Percentiles rank a stretch among this genome's conserved stretches.
These are phyloP conservation scores for Grapholita molesta DNA, from an alignment of 1,140 invertebrate genomes.

Conservation along the genomic window DNA sequence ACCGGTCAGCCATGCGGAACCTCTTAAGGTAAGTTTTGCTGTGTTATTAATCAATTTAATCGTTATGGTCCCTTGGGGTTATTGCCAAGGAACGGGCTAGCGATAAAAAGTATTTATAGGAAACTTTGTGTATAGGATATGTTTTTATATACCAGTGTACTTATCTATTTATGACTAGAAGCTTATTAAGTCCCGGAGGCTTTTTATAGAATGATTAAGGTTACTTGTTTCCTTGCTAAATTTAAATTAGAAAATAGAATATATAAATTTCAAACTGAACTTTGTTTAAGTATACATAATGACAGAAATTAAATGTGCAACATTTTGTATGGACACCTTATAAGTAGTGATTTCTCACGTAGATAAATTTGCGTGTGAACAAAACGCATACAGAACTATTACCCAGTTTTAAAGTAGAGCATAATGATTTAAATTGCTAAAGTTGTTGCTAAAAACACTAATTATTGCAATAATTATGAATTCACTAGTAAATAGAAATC, in stretches of 20 bases:
- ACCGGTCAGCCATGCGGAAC: slow-evolving; percentile 58
- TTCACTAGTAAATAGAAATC: neutral
- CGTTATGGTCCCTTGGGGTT: slow-evolving; percentile 28
- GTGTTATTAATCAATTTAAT: slow-evolving; percentile 14
- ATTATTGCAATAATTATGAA: neutral
- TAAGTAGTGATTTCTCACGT: neutral
- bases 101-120: slow-evolving; percentile 5
- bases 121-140: neutral
- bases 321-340: neutral
- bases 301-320: neutral
- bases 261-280: neutral
- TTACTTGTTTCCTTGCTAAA: neutral
- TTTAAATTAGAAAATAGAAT: neutral
- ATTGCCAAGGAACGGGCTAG: slow-evolving; percentile 20
- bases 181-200: neutral
- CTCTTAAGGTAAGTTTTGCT: slow-evolving; percentile 53
- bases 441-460: neutral
- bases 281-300: neutral
- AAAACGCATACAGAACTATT: neutral
- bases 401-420: neutral
- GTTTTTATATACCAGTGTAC: neutral
- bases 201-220: neutral
- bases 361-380: slow-evolving; percentile 10
- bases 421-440: neutral
- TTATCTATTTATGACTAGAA: neutral